Base-by-base conservation (phyloP, 2,888 invertebrate species). In the Altica lythri region DNA sequence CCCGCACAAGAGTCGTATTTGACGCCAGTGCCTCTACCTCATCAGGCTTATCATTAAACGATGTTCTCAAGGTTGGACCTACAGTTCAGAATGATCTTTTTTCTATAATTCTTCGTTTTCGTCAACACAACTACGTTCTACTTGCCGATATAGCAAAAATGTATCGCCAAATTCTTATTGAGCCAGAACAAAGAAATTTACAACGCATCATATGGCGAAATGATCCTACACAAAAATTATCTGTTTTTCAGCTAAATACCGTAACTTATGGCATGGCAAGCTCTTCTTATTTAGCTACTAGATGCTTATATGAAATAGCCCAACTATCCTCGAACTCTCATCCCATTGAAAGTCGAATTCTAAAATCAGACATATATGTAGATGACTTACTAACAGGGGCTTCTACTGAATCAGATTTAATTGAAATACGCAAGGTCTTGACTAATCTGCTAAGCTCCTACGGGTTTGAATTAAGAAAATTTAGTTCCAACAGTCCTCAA, bases 1-100 rank as follows among this genome's bases (percentile, higher is more conserved):
- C 68, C 4, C 66, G 61, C 38, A 49, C 64, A 17, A 40, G 67
- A 10, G 64, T 66, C 5, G 67, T 68, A 4, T 68, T 68, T 53
- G 62, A 68, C 48, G 62, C 52, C 17, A 60, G 61, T 1, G 57
- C 52, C 1, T 53, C 52, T 48, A 57, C 59, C 5, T 29, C 14
- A 2, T 42, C 55, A 2, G 60, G 62, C 5, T 2, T 53, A 8
- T 63, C 61, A 9, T 49, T 65, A 4, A 67, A 67, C 37, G 62
- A 68, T 32, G 37, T 54, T 4, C 54, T 53, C 16, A 44, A 54
- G 16, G 40, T 48, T 14, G 66, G 66, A 5, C 60, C 63, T 12
- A 56, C 37, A 6, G 50, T 67, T 16, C 64, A 67, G 40, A 34
- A 59, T 10, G 59, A 66, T 48, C 32, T 67, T 12, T 60, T 64